Evolutionary conservation across 2,113 vertebrate species (phyloP).

Genomic region (Ophthalmolycus amberensis): DNA sequence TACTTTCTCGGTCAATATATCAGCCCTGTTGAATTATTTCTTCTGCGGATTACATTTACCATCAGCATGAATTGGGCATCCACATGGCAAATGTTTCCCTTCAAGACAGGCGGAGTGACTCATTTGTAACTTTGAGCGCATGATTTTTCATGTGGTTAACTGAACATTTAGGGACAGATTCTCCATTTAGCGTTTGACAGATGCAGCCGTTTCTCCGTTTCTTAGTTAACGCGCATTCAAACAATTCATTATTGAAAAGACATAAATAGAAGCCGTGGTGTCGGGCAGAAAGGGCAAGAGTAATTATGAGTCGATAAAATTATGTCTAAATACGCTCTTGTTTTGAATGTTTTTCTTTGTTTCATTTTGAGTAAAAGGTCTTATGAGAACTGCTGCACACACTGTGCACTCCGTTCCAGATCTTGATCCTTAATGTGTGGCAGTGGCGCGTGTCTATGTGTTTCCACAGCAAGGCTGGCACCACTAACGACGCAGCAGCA

Average conservation of each 20-base stretch:
- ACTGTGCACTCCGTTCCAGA: constrained; percentile 36
- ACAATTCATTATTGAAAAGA: constrained; percentile 69
- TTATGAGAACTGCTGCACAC: constrained; percentile 22
- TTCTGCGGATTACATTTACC: neutral
- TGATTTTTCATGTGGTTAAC: constrained; percentile 37
- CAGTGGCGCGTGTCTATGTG: constrained; percentile 32
- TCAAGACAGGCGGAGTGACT: constrained; percentile 50
- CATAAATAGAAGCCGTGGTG: constrained; percentile 47
- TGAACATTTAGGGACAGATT: constrained; percentile 47
- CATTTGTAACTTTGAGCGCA: constrained; percentile 45
- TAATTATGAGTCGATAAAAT: constrained; percentile 66
- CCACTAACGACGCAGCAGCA: constrained; percentile 52
- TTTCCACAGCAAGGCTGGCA: constrained; percentile 46
- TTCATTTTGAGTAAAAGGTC: constrained; percentile 26
- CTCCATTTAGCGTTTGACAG: constrained; percentile 58
- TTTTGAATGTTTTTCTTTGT: constrained; percentile 5
- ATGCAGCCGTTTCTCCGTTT: constrained; percentile 46
- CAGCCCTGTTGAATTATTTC: neutral
- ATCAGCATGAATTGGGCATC: neutral
- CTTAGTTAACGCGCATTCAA: constrained; percentile 34
- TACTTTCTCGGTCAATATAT: neutral
- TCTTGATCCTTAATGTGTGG: constrained; percentile 57
- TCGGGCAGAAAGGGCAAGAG: constrained; percentile 60
- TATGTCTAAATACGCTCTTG: neutral
- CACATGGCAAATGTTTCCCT: neutral